These are phyloP conservation scores for Caenorhabditis macrosperma DNA, from an alignment of 2,888 invertebrate species.

Conservation along the genomic window DNA sequence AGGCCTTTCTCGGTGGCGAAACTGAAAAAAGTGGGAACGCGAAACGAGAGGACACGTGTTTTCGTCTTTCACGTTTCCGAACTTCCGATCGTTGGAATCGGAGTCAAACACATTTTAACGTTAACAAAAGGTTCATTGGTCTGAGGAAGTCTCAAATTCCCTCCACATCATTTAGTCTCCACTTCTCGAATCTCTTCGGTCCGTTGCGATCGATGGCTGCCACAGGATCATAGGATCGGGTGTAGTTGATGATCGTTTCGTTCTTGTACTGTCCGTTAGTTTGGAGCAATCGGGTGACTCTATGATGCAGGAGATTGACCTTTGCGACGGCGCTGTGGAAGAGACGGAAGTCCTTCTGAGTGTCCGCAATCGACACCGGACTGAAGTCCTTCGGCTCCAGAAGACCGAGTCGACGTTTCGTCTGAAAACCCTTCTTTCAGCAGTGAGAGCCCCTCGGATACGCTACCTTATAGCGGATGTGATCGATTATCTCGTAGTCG, in stretches of 20 bases:
- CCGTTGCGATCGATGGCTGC: slow-evolving; percentile 33
- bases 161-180: slow-evolving; percentile 47
- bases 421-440: slow-evolving; percentile 9
- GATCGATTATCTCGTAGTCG: slow-evolving; percentile 73
- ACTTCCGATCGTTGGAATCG: too few relatives aligned
- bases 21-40: not conserved
- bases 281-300: slow-evolving; percentile 40
- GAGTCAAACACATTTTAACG: not conserved
- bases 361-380: slow-evolving; percentile 52
- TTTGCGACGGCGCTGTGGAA: slow-evolving; percentile 50
- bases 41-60: not conserved
- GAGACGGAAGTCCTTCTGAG: slow-evolving; percentile 52
- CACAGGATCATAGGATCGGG: slow-evolving; percentile 37
- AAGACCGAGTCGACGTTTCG: slow-evolving; percentile 49
- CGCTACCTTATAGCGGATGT: slow-evolving; percentile 65
- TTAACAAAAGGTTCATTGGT: not conserved
- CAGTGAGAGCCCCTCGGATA: not conserved
- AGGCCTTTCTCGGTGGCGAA: not conserved
- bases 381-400: slow-evolving; percentile 50
- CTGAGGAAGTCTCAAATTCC: not conserved
- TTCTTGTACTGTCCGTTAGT: slow-evolving; percentile 42
- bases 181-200: slow-evolving; percentile 43
- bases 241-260: slow-evolving; percentile 40
- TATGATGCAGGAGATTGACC: slow-evolving; percentile 53
- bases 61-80: not conserved